Conservation (phyloP, 2,888 invertebrate genomes). For the Chorisops tibialis region DNA sequence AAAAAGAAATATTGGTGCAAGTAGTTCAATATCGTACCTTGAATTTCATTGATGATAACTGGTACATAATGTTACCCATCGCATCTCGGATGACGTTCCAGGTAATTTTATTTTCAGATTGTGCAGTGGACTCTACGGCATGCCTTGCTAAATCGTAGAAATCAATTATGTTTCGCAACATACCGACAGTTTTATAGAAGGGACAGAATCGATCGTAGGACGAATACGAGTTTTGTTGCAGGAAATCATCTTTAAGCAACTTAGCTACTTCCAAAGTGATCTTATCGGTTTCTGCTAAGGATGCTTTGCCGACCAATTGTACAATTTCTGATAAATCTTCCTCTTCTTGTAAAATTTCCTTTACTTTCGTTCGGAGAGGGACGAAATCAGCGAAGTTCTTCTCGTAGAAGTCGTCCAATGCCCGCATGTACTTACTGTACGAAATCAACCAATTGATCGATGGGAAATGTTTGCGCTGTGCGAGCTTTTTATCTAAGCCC, state of each 20-base stretch:
- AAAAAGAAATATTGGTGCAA: background rate
- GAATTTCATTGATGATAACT: conserved; percentile 98
- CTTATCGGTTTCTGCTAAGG: conserved; percentile 97
- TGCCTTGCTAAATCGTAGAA: conserved; percentile 99
- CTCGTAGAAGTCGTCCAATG: conserved; percentile 98
- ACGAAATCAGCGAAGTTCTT: conserved; percentile 98
- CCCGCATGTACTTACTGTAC: conserved; percentile 97
- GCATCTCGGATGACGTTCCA: conserved; percentile 97
- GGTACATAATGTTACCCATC: conserved; percentile 94
- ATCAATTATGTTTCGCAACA: conserved; percentile 96
- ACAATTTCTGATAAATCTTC: conserved; percentile 99
- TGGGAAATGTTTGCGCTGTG: conserved; percentile 99
- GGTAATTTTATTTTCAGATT: conserved; percentile 98
- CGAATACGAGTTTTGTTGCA: conserved; percentile 98
- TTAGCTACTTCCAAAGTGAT: conserved; percentile 99
- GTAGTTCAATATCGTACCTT: conserved; percentile 62
- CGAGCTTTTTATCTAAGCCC: conserved; percentile 98
- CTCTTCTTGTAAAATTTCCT: conserved; percentile 96
- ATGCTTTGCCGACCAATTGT: conserved; percentile 98
- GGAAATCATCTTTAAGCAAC: conserved; percentile 96
- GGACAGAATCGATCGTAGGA: conserved; percentile 97
- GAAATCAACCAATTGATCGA: conserved; percentile 99
- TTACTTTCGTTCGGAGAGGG: conserved; percentile 89
- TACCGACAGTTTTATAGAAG: conserved; percentile 99
- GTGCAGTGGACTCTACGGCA: conserved; percentile 96